A percentile compares a stretch with the other conserved stretches of the same genome.
Conservation (phyloP, 35 echinoderm and acorn worm species). For the Ptychodera flava region DNA sequence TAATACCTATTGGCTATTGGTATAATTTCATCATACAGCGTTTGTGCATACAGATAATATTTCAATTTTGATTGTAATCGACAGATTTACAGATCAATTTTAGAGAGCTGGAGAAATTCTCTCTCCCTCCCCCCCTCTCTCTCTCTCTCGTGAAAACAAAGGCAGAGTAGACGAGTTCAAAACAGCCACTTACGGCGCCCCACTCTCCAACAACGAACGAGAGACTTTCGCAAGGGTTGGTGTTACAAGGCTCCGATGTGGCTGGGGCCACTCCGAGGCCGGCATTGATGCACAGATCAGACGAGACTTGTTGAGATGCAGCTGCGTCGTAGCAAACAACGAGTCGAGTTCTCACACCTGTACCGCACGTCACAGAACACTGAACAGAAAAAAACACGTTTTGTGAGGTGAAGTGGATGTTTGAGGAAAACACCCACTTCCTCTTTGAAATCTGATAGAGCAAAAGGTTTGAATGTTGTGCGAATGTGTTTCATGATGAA, state of each 20-base stretch:
- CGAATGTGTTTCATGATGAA: too few species aligned
- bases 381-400: neutral
- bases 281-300: neutral
- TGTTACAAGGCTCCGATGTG: neutral
- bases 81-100: too few species aligned
- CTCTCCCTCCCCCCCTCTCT: too few species aligned
- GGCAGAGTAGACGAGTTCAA: too few species aligned
- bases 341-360: neutral
- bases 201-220: neutral
- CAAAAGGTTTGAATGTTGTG: too few species aligned
- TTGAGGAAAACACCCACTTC: neutral
- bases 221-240: neutral
- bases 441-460: neutral
- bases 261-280: neutral
- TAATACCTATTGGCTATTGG: too few species aligned
- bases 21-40: too few species aligned
- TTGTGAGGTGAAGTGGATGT: neutral
- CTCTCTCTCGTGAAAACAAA: too few species aligned
- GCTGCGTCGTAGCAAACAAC: neutral
- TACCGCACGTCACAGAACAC: neutral
- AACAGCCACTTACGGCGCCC: neutral
- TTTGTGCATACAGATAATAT: too few species aligned
- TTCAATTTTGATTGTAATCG: too few species aligned
- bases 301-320: neutral
- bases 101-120: too few species aligned